Base-by-base conservation (phyloP, 2,888 invertebrate species). In the Caenorhabditis macrosperma region DNA sequence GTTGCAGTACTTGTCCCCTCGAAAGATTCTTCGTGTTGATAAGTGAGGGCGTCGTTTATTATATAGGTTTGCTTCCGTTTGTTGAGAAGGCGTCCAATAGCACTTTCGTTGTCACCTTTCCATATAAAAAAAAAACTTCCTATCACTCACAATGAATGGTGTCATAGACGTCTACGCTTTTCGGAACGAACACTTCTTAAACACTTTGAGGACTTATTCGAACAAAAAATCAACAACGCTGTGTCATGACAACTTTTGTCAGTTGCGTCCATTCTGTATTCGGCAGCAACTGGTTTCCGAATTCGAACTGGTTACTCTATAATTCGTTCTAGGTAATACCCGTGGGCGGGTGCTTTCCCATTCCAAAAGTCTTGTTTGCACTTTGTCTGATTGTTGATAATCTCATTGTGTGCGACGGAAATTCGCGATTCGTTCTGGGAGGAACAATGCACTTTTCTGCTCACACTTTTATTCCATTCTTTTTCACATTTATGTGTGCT, bases 341-440 rank as follows among this genome's bases (percentile, higher is more conserved):
- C 30, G 17, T n/a, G 17, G 44, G 44, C 17, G 44, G 17, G 5
- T 44, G 24, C 38, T 24, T 57, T 38, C 24, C 24, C n/a, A 24
- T 38, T 44, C 44, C 7, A 2, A 57, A 46, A 67, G 28, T 26
- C 22, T 24, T 74, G 64, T 74, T 74, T 74, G 74, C 74, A 50
- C 48, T 64, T 74, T 74, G 74, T 64, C 74, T 74, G 59, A 74
- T 74, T 74, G 64, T 41, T 74, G 74, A 74, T 74, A 74, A 74
- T 74, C 74, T 50, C 74, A 48, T 48, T 59, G 59, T 30, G 68
- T 48, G 46, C 67, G 7, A 5, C 24, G 44, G 7, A 20, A 26
- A 26, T 54, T 54, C 52, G 26, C 35, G n/a, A 15, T 26, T 20
- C 20, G 48, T 67, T 26, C 17, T 9, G 35, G 24, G 68, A n/a